phyloP scores from a whole-genome alignment of 2,797 vertebrate species.

The Martes flavigula region DNA sequence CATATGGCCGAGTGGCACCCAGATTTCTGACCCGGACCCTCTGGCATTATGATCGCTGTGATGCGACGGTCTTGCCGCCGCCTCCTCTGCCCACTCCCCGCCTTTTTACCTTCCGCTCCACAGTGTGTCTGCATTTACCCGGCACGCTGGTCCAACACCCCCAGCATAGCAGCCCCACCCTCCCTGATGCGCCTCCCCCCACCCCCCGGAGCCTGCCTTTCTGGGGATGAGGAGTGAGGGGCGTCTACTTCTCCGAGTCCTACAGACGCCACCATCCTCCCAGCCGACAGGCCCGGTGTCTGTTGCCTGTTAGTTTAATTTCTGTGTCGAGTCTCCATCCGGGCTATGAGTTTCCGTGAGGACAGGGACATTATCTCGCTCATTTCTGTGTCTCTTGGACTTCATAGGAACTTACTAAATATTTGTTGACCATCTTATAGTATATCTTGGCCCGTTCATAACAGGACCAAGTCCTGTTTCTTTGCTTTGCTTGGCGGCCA shows the following conservation, averaged over 20 bases:
- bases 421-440: slow-evolving; percentile 27
- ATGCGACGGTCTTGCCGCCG: neutral
- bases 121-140: neutral
- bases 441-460: neutral
- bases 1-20: too few species aligned
- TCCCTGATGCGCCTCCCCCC: fast-evolving
- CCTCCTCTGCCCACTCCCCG: neutral
- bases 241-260: neutral
- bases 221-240: fast-evolving
- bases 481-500: slow-evolving; percentile 22
- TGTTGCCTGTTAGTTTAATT: neutral
- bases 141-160: fast-evolving
- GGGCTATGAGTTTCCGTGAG: neutral
- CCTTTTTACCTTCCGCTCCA: neutral
- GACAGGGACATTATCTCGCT: slow-evolving; percentile 3
- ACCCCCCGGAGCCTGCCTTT: neutral
- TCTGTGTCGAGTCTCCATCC: neutral
- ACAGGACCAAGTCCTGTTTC: neutral
- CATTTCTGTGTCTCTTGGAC: slow-evolving; percentile 34
- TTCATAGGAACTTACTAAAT: slow-evolving; percentile 49
- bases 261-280: fast-evolving
- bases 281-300: neutral
- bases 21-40: neutral
- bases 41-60: fast-evolving
- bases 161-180: fast-evolving